Conservation (phyloP, 2,113 vertebrate genomes). For the Vanacampus margaritifer region DNA sequence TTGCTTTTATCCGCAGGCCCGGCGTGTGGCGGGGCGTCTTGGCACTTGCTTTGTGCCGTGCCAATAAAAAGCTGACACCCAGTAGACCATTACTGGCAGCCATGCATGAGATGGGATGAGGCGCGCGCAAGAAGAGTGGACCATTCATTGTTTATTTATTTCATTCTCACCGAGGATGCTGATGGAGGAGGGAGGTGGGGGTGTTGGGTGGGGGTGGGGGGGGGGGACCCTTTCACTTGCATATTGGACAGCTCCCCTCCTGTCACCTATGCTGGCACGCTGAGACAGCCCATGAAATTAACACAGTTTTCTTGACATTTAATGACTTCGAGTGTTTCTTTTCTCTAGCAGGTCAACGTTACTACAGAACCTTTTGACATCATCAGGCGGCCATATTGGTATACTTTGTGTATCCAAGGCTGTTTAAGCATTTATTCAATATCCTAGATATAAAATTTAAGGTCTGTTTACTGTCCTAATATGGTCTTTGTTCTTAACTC, state of each 20-base stretch:
- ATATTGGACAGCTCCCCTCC: slow-evolving; percentile 56
- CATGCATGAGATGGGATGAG: slow-evolving; percentile 81
- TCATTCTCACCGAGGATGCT: slow-evolving; percentile 64
- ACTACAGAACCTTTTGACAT: not conserved
- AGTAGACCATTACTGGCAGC: slow-evolving; percentile 79
- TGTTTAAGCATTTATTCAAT: too few relatives aligned
- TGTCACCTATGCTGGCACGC: slow-evolving; percentile 66
- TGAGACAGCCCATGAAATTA: slow-evolving; percentile 58
- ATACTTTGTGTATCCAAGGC: too few relatives aligned
- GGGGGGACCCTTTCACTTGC: slow-evolving; percentile 34
- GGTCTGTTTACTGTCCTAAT: too few relatives aligned
- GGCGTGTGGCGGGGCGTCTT: slow-evolving; percentile 65
- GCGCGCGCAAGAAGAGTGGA: slow-evolving; percentile 67
- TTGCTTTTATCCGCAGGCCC: slow-evolving; percentile 79
- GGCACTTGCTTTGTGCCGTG: slow-evolving; percentile 76
- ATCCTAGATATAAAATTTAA: too few relatives aligned
- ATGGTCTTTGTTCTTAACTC: too few relatives aligned
- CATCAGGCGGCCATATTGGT: slow-evolving; percentile 8
- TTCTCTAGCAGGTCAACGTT: not conserved
- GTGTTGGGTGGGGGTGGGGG: not conserved
- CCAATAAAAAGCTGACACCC: slow-evolving; percentile 79
- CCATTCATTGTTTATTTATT: slow-evolving; percentile 79
- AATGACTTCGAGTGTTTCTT: slow-evolving; percentile 24
- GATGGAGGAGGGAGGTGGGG: slow-evolving; percentile 9
- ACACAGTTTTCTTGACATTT: slow-evolving; percentile 31